Base-by-base conservation (phyloP, 2,888 invertebrate species). In the Dolichopus griseipennis region DNA sequence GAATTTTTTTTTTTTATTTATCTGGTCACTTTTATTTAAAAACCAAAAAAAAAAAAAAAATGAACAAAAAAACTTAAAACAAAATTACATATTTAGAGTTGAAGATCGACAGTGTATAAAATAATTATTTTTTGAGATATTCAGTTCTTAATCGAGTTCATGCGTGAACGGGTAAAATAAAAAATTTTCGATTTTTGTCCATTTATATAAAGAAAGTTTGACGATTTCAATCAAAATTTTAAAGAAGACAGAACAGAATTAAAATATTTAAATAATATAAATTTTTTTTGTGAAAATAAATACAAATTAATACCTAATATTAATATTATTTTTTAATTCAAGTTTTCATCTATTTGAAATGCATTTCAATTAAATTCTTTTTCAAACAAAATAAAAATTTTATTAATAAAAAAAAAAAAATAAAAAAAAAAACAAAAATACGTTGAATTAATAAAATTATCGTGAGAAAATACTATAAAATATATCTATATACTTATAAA, bases 111-210 rank as follows among this genome's bases (percentile, higher is more conserved):
- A 52, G 52, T 52, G 5, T 52, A 52, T 52, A 52, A 6, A 52
- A 52, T 18, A 12, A 52, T 52, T 52, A 52, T 52, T 12, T 2
- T 52, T 18, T 18, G 12, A 52, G 52, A 6, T 18, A 52, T 52
- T 52, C 52, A 52, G 52, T 52, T 52, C 6, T 18, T 52, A 18
- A 12, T 52, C 52, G 52, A 15, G 18, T 52, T 52, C n/a, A 52
- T 52, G 52, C 52, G 52, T 52, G 52, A 52, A 52, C 52, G 52
- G 52, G 18, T 52, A 52, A 52, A 52, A 18, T n/a, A n/a, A n/a
- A n/a, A n/a, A n/a, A n/a, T n/a, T n/a, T n/a, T n/a, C n/a, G n/a
- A n/a, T 52, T n/a, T 52, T 52, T 18, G 3, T 52, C 15, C 15
- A 52, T 41, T 41, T 52, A 18, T 52, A 52, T 41, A 52, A 52